Evolutionary conservation across 2,888 invertebrate genomes (phyloP), one percentile per base, ranked within the genome.

Genomic region (Mythimna ferrago): DNA sequence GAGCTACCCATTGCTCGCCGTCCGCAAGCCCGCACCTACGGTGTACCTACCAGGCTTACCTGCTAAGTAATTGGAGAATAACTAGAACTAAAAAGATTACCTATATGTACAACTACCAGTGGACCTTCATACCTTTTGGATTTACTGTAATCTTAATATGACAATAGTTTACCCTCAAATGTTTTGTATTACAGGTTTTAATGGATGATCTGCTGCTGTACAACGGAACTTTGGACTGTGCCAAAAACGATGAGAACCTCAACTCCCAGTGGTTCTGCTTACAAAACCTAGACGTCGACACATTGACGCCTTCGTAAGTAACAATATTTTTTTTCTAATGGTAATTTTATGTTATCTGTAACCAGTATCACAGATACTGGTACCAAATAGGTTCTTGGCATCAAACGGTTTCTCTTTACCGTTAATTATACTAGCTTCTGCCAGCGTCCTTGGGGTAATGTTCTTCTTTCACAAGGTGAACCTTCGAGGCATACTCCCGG

Each of bases 131-230:
- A 38, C 38, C 38, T 38, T 48, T 14, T 48, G 44, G 44, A 48
- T 48, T 48, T 6, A 48, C 5, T 48, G 16, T 48, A 16, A 48
- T 6, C 16, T 44, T 48, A 19, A 48, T 48, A 19, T 1, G 0
- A 48, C 48, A 16, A 16, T 16, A 48, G 16, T 48, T 48, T 16
- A 19, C 48, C 16, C 16, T 48, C 6, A 19, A 16, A 48, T 57
- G 14, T 35, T 54, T 44, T 57, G 14, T 35, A 51, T 44, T 81
- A 1, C 89, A 98, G 98, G 95, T 98, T 74, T 93, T 98, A 81
- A 97, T 98, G 80, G 98, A 98, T 89, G 98, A 98, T 91, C 93
- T 98, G 80, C 92, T 98, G 81, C 96, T 98, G 48, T 98, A 97
- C 92, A 98, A 98, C 89, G 98, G 98, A 38, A 97, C 97, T 38